These are phyloP conservation scores for Pterocles burchelli DNA, from an alignment of 2,113 vertebrate genomes.

Conservation along the genomic window DNA sequence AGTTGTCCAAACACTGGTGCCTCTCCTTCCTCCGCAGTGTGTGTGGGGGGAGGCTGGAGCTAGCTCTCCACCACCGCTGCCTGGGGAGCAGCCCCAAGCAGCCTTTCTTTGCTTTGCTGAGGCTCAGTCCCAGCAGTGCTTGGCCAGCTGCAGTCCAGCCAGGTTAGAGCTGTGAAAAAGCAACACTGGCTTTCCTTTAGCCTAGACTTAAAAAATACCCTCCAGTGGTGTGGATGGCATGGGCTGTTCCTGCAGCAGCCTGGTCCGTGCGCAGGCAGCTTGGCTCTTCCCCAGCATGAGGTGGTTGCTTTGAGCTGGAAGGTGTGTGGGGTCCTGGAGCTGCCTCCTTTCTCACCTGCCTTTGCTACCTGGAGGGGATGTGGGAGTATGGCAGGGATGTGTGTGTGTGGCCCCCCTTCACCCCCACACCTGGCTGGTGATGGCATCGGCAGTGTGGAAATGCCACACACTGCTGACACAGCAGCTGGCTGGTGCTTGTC, in stretches of 20 bases:
- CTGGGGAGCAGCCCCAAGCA: not conserved
- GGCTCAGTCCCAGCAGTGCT: not conserved
- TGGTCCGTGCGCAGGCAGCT: fast-evolving
- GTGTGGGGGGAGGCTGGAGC: slow-evolving; percentile 17
- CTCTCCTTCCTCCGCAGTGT: not conserved
- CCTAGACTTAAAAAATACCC: no score
- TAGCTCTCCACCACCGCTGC: not conserved
- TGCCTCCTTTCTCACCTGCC: not conserved
- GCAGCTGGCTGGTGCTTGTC: not conserved
- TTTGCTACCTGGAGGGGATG: not conserved
- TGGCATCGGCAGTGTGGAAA: not conserved
- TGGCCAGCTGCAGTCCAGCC: not conserved
- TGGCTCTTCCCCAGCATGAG: not conserved
- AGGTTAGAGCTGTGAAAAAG: not conserved
- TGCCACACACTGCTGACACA: not conserved
- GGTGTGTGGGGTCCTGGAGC: fast-evolving
- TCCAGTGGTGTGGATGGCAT: no score
- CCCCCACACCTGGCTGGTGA: not conserved
- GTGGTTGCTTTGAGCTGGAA: not conserved
- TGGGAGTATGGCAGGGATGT: not conserved
- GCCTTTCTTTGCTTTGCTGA: slow-evolving; percentile 27
- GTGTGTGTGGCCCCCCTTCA: fast-evolving
- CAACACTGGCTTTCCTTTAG: not conserved
- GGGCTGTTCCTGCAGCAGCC: not conserved
- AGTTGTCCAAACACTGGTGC: slow-evolving; percentile 83